Base-by-base conservation (phyloP, 2,113 vertebrate genomes). In the Trachemys scripta region DNA sequence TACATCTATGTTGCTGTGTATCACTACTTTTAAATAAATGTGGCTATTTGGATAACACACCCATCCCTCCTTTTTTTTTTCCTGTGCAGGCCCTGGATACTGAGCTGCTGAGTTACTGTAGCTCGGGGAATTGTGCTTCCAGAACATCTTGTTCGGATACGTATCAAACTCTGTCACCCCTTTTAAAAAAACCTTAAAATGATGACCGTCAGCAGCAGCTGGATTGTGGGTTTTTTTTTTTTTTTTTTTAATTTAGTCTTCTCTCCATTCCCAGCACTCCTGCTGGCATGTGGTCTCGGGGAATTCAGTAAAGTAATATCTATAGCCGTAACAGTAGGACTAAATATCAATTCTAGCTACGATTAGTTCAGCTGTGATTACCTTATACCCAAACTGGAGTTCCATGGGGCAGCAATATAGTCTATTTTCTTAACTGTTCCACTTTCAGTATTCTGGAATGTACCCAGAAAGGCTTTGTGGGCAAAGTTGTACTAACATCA, bases 151-250 rank as follows among this genome's bases (percentile, higher is more conserved):
- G 94, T 97, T 97, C 96, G 94, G 96, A 75, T 97, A 94, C 65
- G 95, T 95, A 96, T 89, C 95, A 95, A 97, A 96, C 92, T 94
- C 89, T 96, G 97, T 86, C 42, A 5, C 85, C 95, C 95, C 86
- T 65, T 86, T 20, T 20, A 69, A 69, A 69, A 10, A 35, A 35
- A 35, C 14, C 4, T 91, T 94, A 92, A 93, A 94, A 97, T 93
- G n/a, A 95, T 94, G 92, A 96, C 93, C 93, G 92, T 96, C 95
- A 95, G 96, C 91, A 97, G 90, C 97, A 97, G 97, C 97, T 97
- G 97, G 93, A 88, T 91, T 95, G 89, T 2, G 81, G 6, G 6
- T 45, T 5, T 69, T 86, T 97, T n/a, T 69, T 97, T 96, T 45
- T 45, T 45, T 45, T 45, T 45, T 45, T 45, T 45, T 88, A 97